A percentile compares a stretch with the other conserved stretches of the same genome.
Evolutionary conservation across 2,888 invertebrate species (phyloP).

Genomic region (Tortrix viridana): DNA sequence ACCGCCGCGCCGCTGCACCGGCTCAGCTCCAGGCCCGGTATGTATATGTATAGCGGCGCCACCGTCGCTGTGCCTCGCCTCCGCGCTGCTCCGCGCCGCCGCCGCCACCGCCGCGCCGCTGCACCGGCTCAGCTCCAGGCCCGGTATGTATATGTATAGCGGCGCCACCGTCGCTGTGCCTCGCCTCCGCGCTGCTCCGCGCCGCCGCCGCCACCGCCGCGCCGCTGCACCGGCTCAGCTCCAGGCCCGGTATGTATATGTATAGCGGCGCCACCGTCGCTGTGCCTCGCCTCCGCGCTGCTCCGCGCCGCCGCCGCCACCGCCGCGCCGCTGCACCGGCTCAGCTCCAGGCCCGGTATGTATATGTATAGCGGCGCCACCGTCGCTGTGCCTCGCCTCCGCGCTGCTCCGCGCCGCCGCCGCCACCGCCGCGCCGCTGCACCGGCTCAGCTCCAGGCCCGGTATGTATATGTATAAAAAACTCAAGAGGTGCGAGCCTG

Average conservation of each 20-base stretch:
- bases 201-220: conserved; percentile 91
- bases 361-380: conserved; percentile 89
- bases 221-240: conserved; percentile 85
- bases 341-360: too few species aligned
- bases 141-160: conserved; percentile 58
- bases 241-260: too few species aligned
- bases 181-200: conserved; percentile 88
- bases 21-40: too few species aligned
- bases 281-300: conserved; percentile 88
- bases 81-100: conserved; percentile 88
- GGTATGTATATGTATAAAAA: too few species aligned
- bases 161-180: conserved; percentile 87
- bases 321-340: conserved; percentile 89
- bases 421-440: conserved; percentile 89
- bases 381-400: conserved; percentile 86
- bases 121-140: conserved; percentile 46
- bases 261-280: conserved; percentile 87
- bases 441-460: conserved; percentile 23
- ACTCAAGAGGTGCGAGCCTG: too few species aligned
- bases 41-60: too few species aligned
- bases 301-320: conserved; percentile 90
- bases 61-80: conserved; percentile 87
- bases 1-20: too few species aligned
- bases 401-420: conserved; percentile 89
- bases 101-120: conserved; percentile 90